Base-by-base conservation (phyloP, 2,888 invertebrate species). In the Neuroscelio doddi region DNA sequence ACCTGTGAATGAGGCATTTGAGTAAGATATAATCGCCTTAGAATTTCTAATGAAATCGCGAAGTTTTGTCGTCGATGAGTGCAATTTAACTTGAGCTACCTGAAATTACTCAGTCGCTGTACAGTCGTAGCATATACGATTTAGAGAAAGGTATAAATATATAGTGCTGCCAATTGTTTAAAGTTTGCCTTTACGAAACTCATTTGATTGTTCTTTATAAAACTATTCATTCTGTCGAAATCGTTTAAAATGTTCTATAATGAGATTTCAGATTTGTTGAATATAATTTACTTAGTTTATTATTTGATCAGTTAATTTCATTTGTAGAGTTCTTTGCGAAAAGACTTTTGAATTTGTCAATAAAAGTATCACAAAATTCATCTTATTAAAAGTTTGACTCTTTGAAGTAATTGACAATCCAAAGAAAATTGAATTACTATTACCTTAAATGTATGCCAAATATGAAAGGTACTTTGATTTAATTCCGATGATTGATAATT, bases 11-110 rank as follows among this genome's bases (percentile, higher is more conserved):
- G 39, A 50, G 39, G 50, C 29, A 41, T 38, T 50, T 30, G 39
- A 41, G 39, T 30, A 30, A 39, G 39, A 50, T 50, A 39, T 50
- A 50, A 41, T 50, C 39, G 50, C 27, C 38, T 21, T 50, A 30
- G 50, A 50, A 50, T 49, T 49, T 38, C 49, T 49, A 38, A 49
- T 49, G 49, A 49, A 49, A 38, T 49, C 49, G 49, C 49, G 10
- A 36, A 49, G 36, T 49, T 49, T 49, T 49, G 49, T 49, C 38
- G 38, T 36, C 29, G 29, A 29, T 49, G 38, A 30, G 16, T 45
- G 30, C 45, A 45, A 45, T 45, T 45, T 45, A 45, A 29, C 45
- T 45, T 30, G 32, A n/a, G 30, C 45, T 30, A 30, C 30, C 30
- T 30, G 30, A 17, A 45, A 45, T 45, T 45, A 16, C 32, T 30